Percentiles rank a stretch among this genome's conserved stretches.
Conservation (phyloP, 1,140 invertebrate species). For the Armadillidium nasatum region DNA sequence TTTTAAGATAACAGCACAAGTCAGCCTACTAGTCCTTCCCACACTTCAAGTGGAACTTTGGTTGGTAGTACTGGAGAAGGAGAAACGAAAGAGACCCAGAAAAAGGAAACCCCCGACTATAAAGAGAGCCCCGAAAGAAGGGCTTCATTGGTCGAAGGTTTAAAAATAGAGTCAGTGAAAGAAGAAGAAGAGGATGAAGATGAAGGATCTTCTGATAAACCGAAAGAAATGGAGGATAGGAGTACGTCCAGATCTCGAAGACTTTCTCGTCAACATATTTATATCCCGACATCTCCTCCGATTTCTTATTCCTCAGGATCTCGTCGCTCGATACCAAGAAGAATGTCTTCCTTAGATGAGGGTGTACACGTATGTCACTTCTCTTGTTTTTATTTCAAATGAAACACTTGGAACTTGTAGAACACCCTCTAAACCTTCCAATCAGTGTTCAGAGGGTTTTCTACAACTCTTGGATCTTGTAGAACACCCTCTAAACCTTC, state of each 20-base stretch:
- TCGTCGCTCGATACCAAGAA: constrained; percentile 29
- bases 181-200: not conserved
- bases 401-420: not conserved
- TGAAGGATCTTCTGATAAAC: not conserved
- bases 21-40: constrained; percentile 32
- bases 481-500: not conserved
- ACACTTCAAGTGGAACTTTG: constrained; percentile 25
- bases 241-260: constrained; percentile 23
- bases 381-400: not conserved
- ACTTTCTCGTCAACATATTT: constrained; percentile 23
- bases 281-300: constrained; percentile 31
- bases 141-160: not conserved
- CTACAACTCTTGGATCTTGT: no score
- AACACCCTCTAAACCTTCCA: not conserved
- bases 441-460: no score
- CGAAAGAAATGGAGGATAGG: constrained; percentile 6
- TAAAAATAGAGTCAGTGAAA: not conserved
- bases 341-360: constrained; percentile 43
- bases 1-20: constrained; percentile 20
- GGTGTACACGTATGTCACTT: constrained; percentile 28
- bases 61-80: not conserved
- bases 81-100: not conserved
- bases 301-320: not conserved
- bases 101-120: not conserved
- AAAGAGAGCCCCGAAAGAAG: constrained; percentile 23